Conservation (phyloP, 2,888 invertebrate genomes). For the Rhabditophanes sp. region DNA sequence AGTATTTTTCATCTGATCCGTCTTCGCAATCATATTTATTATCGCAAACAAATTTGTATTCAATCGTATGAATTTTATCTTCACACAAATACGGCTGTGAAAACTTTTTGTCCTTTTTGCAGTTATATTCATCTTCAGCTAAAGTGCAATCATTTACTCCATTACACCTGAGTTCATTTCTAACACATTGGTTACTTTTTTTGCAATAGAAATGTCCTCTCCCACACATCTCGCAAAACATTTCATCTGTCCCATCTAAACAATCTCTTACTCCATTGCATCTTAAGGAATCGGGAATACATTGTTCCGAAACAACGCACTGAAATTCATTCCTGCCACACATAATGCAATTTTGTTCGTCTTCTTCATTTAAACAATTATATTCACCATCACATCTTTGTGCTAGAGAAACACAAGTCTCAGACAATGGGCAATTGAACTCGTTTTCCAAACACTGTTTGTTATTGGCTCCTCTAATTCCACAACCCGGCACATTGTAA, state of each 20-base stretch:
- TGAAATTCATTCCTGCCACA: slow-evolving; percentile 39
- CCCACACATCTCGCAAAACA: slow-evolving; percentile 37
- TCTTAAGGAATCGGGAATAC: slow-evolving; percentile 30
- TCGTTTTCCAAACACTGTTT: slow-evolving; percentile 17
- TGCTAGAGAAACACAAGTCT: slow-evolving; percentile 27
- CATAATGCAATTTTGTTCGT: slow-evolving; percentile 44
- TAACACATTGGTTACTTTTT: slow-evolving; percentile 35
- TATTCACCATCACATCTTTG: slow-evolving; percentile 41
- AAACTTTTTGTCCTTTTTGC: slow-evolving; percentile 21
- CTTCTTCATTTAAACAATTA: slow-evolving; percentile 41
- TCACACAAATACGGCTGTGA: slow-evolving; percentile 25
- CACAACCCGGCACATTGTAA: slow-evolving; percentile 40
- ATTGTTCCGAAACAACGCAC: slow-evolving; percentile 40
- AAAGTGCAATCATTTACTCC: slow-evolving; percentile 37
- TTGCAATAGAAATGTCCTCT: slow-evolving; percentile 34
- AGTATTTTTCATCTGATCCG: slow-evolving; percentile 38
- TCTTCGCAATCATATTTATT: slow-evolving; percentile 34
- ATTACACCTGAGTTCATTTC: slow-evolving; percentile 33
- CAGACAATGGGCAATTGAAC: slow-evolving; percentile 34
- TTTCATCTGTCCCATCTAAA: slow-evolving; percentile 40
- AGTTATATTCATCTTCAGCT: slow-evolving; percentile 40
- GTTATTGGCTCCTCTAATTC: slow-evolving; percentile 9
- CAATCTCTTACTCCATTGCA: slow-evolving; percentile 42
- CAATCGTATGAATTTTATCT: slow-evolving; percentile 23
- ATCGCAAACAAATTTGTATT: slow-evolving; percentile 31